Evolutionary conservation across 64 coral and sea anemone genomes (phyloP), one percentile per base, ranked within the genome.

Genomic region (Stichodactyla mertensii): DNA sequence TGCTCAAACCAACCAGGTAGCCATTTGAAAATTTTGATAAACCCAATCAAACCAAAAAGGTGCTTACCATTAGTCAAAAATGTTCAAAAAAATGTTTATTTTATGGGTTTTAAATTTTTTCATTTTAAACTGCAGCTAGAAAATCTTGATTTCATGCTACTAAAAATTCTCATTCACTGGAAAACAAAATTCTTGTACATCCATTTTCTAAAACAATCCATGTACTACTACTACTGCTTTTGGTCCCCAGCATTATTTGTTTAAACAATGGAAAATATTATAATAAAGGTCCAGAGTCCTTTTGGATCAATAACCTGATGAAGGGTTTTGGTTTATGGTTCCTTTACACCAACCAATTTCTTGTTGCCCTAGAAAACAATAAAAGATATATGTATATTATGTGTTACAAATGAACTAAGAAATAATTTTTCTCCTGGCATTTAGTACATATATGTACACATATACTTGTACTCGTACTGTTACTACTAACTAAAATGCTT

Each of bases 281-380:
- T 69, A 24, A 69, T 69, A 69, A 22, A 69, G 64, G 64, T 69
- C 19, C 64, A 69, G 56, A 58, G 18, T 69, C 64, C 64, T 69
- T 20, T 20, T 69, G 64, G n/a, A 51, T 79, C 77, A 79, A 79
- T 79, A 31, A 79, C 51, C 77, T 36, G 16, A 9, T 0, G 9
- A 79, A 79, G 77, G 27, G 9, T 52, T 18, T 52, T 18, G 64
- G n/a, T 52, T 84, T 36, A 84, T 13, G 82, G 82, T 20, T 84
- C 82, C 16, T 61, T 55, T 54, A 84, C 82, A 20, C 82, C 82
- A 84, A 61, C 52, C 52, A 84, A 26, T 61, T 84, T 84, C 82
- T 84, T 84, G 82, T 84, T 84, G 53, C 82, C 82, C 82, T 84
- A 54, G 16, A 58, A 57, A 84, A 55, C 11, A 84, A 84, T 12